phyloP scores from a whole-genome alignment of 2,113 vertebrate species.

The Myxocyprinus asiaticus region DNA sequence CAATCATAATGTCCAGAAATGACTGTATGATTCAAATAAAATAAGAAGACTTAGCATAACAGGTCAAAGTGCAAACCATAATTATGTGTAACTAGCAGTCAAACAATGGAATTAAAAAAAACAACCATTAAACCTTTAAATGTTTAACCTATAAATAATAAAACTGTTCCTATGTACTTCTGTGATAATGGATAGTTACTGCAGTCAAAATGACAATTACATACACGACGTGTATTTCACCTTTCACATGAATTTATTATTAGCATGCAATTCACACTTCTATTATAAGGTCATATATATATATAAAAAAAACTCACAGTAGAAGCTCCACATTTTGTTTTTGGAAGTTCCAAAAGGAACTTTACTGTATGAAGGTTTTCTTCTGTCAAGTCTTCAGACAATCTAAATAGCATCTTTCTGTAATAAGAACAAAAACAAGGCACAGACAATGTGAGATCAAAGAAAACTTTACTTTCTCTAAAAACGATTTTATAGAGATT shows the following conservation, averaged over 20 bases:
- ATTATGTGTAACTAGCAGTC: no score
- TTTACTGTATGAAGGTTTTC: slow-evolving; percentile 62
- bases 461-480: background rate
- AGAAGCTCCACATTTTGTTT: slow-evolving; percentile 57
- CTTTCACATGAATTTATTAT: no score
- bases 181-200: no score
- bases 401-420: slow-evolving; percentile 71
- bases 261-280: no score
- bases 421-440: background rate
- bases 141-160: no score
- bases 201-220: no score
- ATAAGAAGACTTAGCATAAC: background rate
- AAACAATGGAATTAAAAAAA: no score
- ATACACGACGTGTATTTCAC: no score
- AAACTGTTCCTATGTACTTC: no score
- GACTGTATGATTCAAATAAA: slow-evolving; percentile 59
- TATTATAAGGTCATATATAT: background rate
- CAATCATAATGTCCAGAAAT: slow-evolving; percentile 65
- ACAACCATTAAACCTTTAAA: no score
- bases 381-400: slow-evolving; percentile 60
- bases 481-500: background rate
- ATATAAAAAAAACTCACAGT: slow-evolving; percentile 65
- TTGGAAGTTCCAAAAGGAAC: slow-evolving; percentile 63
- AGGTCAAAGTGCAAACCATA: background rate
- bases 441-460: background rate